Conservation (phyloP, 2,797 vertebrate species). For the Glossophaga mutica region DNA sequence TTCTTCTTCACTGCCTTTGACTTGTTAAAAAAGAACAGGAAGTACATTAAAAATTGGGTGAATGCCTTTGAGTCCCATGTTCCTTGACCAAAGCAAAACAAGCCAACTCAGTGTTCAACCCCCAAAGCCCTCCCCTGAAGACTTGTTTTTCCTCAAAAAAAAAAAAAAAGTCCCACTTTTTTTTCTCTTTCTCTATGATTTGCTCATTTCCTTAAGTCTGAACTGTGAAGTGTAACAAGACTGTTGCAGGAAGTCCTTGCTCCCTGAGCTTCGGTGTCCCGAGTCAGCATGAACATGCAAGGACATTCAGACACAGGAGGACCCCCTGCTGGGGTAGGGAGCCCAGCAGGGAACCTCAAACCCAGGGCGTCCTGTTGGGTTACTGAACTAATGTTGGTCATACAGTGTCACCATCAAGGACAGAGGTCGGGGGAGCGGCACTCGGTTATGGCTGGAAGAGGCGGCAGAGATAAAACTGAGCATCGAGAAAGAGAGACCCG, state of each 20-base stretch:
- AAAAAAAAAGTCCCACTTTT: not conserved
- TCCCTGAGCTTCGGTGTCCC: not conserved
- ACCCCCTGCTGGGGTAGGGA: too few species aligned
- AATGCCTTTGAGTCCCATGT: not conserved
- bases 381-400: not conserved
- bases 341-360: not conserved
- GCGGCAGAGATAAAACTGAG: not conserved
- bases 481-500: not conserved
- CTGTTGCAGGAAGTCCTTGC: not conserved
- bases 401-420: not conserved
- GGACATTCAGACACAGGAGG: not conserved
- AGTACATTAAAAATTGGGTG: not conserved
- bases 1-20: not conserved
- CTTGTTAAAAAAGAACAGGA: not conserved
- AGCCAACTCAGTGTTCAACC: too few species aligned
- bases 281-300: accelerated
- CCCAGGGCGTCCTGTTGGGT: too few species aligned
- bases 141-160: not conserved
- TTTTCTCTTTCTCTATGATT: not conserved
- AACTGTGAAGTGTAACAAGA: not conserved
- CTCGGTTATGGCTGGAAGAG: not conserved
- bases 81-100: not conserved
- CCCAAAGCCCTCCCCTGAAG: not conserved
- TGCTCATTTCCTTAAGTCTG: not conserved
- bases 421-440: not conserved